A percentile compares a stretch with the other conserved stretches of the same genome.
phyloP scores from a whole-genome alignment of 2,797 vertebrate species.

The Cyclopterus lumpus region DNA sequence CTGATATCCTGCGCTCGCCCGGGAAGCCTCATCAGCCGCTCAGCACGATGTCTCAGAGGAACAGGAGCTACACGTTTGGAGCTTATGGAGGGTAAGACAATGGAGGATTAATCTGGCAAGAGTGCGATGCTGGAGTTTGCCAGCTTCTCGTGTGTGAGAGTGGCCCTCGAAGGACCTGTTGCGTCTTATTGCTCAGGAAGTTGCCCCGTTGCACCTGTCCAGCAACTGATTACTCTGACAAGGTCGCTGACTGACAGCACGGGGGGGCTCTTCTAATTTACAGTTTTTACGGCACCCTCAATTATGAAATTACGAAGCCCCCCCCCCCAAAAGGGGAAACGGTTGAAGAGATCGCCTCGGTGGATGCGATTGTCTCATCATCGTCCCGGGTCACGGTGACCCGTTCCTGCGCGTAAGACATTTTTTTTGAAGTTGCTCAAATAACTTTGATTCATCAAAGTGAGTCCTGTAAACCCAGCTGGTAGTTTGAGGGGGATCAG shows the following conservation, averaged over 20 bases:
- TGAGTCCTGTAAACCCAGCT: background rate
- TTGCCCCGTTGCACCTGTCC: conserved; percentile 39
- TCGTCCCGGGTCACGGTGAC: conserved; percentile 3
- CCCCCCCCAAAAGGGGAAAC: background rate
- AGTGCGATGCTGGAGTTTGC: conserved; percentile 10
- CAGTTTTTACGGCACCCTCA: conserved; percentile 13
- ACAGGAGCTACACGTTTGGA: conserved; percentile 85
- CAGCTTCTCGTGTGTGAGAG: background rate
- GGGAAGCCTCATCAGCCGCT: conserved; percentile 41
- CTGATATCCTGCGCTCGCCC: conserved; percentile 16
- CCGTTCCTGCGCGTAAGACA: background rate
- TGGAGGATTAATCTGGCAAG: conserved; percentile 17
- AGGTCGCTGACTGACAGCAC: conserved; percentile 38
- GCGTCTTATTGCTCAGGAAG: conserved; percentile 38
- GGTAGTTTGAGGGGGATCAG: background rate
- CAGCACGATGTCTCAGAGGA: conserved; percentile 81
- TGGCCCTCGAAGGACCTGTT: conserved; percentile 53
- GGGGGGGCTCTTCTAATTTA: conserved; percentile 7
- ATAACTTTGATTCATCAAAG: background rate
- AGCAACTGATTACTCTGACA: conserved; percentile 30
- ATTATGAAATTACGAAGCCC: conserved; percentile 22
- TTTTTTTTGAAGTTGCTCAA: background rate
- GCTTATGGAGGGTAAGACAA: conserved; percentile 85
- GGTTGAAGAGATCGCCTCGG: background rate
- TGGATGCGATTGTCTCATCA: conserved; percentile 4